Conservation (phyloP, 2,888 invertebrate species). For the Byasa hedistus region DNA sequence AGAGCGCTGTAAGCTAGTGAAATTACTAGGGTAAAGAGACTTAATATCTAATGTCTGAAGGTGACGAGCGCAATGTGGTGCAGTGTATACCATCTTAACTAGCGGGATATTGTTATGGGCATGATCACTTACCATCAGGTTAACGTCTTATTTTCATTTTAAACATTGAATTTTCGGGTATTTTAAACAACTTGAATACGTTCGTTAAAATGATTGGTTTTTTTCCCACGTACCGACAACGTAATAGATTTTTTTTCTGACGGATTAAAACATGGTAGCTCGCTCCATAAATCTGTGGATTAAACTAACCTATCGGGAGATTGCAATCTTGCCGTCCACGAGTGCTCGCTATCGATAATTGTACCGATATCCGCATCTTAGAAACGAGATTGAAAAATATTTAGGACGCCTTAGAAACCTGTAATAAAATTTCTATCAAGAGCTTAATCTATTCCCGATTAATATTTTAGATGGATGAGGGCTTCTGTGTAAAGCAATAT, state of each 20-base stretch:
- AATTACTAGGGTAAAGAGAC: too few species aligned
- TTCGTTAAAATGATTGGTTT: not conserved
- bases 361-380: conserved; percentile 65
- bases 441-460: conserved; percentile 12
- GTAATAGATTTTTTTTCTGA: conserved; percentile 48
- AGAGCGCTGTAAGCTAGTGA: too few species aligned
- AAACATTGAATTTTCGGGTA: too few species aligned
- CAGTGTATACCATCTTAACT: too few species aligned
- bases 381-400: conserved; percentile 40
- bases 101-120: too few species aligned
- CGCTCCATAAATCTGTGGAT: conserved; percentile 71
- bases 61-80: too few species aligned
- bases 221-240: not conserved
- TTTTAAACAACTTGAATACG: not conserved
- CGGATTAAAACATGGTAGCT: conserved; percentile 66
- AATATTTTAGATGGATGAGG: conserved; percentile 16
- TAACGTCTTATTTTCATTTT: too few species aligned
- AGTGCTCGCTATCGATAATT: conserved; percentile 66
- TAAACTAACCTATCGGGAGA: conserved; percentile 72
- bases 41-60: too few species aligned
- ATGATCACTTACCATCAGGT: too few species aligned
- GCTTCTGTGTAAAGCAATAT: conserved; percentile 11
- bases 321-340: conserved; percentile 66
- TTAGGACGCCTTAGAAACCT: conserved; percentile 30
- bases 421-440: conserved; percentile 29